Evolutionary conservation across 2,888 invertebrate genomes (phyloP), one percentile per base, ranked within the genome.

Genomic region (Leptura quadrifasciata): DNA sequence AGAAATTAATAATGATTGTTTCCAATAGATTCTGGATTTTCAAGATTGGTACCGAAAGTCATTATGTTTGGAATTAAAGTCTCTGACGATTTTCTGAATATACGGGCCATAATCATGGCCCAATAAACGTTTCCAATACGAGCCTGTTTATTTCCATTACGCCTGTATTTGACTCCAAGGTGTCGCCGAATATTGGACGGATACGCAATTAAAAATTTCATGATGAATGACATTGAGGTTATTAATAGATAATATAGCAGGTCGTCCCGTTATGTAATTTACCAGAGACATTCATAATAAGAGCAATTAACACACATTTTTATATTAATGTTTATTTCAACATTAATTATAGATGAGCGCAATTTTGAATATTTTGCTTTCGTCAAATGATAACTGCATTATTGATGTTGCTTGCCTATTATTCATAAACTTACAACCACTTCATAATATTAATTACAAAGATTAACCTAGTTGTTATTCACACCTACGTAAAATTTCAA

Each of bases 381-480:
- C 6, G 17, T 10, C 9, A 55, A 6, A 18, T 2, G 55, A 55
- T 15, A 20, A 17, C 4, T 18, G 55, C 9, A 9, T 18, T 57
- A 57, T 9, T 57, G 1, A 20, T 20, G 18, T 18, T 55, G 17
- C 57, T 12, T 0, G 35, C 20, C 39, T 18, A 63, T 39, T 63
- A 21, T 35, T 35, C 39, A 63, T 10, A 39, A 63, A 63, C 35
- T 39, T 39, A 17, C 24, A 27, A 10, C 63, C 8, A 63, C 20
- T 63, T 63, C 1, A 63, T 63, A 18, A 3, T n/a, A 39, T 60
- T 69, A 69, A 69, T 69, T 69, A 69, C 20, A 20, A 57, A 63
- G 39, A 69, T 58, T 20, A 55, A 58, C 58, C 69, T 21, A 20
- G 69, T 68, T 35, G 68, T 58, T 57, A 69, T 31, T 55, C n/a